Evolutionary conservation across 2,797 vertebrate genomes (phyloP).

Genomic region (Micrastur ruficollis): DNA sequence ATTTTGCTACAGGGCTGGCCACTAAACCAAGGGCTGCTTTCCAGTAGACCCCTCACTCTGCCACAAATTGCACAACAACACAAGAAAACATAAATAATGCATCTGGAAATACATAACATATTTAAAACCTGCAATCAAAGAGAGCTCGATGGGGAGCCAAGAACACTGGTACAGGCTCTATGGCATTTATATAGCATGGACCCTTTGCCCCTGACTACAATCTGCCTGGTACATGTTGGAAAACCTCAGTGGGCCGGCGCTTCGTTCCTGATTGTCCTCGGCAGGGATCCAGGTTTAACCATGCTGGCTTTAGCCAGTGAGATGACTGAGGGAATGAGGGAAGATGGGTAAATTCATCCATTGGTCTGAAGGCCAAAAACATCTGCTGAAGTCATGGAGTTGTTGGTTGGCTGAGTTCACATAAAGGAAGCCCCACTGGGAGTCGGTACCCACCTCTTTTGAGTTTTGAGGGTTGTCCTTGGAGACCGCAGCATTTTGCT

Average conservation of each 20-base stretch:
- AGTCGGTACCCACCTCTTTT: conserved; percentile 20
- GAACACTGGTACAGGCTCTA: neutral
- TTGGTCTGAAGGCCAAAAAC: conserved; percentile 63
- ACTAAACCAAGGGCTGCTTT: conserved; percentile 49
- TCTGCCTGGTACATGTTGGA: conserved; percentile 35
- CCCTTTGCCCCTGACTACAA: conserved; percentile 42
- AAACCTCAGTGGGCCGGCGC: conserved; percentile 45
- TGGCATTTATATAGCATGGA: conserved; percentile 5
- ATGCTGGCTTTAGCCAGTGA: conserved; percentile 31
- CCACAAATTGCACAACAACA: conserved; percentile 73
- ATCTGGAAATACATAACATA: conserved; percentile 28
- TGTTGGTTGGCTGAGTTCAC: conserved; percentile 68
- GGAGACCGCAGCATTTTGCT: neutral
- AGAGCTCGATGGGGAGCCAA: neutral
- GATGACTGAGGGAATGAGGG: conserved; percentile 36
- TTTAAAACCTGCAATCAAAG: conserved; percentile 45
- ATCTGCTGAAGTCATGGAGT: conserved; percentile 69
- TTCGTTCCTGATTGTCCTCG: conserved; percentile 63
- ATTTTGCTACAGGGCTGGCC: conserved; percentile 50
- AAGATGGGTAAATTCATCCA: conserved; percentile 62
- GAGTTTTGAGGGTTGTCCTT: conserved; percentile 52
- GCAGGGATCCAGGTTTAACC: conserved; percentile 63
- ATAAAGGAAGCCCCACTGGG: conserved; percentile 42
- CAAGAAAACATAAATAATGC: conserved; percentile 54
- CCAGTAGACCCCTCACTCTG: conserved; percentile 47